A percentile compares a stretch with the other conserved stretches of the same genome.
Conservation (phyloP, 2,888 invertebrate species). For the Leucophenga montana region DNA sequence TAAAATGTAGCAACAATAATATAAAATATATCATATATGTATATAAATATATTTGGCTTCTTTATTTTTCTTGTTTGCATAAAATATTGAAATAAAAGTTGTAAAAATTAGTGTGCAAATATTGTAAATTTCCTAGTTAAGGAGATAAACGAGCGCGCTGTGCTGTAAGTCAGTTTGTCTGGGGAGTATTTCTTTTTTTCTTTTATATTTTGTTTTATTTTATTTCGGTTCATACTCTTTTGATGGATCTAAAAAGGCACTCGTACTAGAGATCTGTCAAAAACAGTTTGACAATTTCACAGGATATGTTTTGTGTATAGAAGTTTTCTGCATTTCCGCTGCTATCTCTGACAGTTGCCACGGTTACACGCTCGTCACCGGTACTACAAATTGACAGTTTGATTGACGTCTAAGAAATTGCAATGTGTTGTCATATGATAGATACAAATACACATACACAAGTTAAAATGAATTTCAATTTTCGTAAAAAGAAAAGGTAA, state of each 20-base stretch:
- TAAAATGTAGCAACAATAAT: slow-evolving; percentile 40
- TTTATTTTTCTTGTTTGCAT: slow-evolving; percentile 18
- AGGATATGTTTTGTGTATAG: slow-evolving; percentile 9
- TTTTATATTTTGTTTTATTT: no score
- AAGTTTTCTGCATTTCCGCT: background rate
- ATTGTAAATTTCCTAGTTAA: slow-evolving; percentile 24
- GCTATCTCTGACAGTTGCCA: slow-evolving; percentile 15
- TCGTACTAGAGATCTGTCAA: slow-evolving; percentile 54
- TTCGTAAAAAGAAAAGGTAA: slow-evolving; percentile 24
- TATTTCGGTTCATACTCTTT: slow-evolving; percentile 31
- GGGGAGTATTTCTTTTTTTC: slow-evolving; percentile 16
- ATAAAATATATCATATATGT: slow-evolving; percentile 41
- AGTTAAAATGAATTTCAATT: background rate
- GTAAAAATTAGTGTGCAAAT: slow-evolving; percentile 39
- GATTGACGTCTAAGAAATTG: slow-evolving; percentile 68
- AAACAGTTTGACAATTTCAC: slow-evolving; percentile 46
- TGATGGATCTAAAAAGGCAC: slow-evolving; percentile 49
- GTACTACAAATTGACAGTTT: slow-evolving; percentile 60
- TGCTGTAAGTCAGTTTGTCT: background rate
- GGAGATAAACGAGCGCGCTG: slow-evolving; percentile 29
- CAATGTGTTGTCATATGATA: slow-evolving; percentile 23
- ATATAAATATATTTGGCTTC: slow-evolving; percentile 35
- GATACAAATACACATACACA: background rate
- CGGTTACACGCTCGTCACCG: background rate
- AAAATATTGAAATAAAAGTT: slow-evolving; percentile 31